Evolutionary conservation across 2,888 invertebrate genomes (phyloP).

Genomic region (Germaria angustata): DNA sequence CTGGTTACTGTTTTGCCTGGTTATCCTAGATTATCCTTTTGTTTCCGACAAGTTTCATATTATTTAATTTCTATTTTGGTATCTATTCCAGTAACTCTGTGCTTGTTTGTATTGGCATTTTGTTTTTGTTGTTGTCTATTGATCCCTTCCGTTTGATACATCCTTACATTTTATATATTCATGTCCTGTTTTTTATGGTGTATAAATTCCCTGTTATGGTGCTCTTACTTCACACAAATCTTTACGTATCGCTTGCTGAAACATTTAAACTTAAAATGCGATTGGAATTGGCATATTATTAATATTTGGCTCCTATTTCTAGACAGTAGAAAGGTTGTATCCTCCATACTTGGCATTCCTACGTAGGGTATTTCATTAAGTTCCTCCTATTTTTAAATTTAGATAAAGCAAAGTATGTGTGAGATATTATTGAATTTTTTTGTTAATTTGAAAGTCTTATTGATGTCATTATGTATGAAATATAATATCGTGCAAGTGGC

Average conservation of each 20-base stretch:
- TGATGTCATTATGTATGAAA: too few species aligned
- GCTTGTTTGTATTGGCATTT: background rate
- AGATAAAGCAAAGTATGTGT: too few species aligned
- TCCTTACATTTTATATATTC: conserved; percentile 41
- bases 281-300: too few species aligned
- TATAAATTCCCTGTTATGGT: background rate
- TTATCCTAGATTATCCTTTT: conserved; percentile 40
- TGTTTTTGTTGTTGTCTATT: conserved; percentile 49
- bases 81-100: background rate
- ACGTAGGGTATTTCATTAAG: too few species aligned
- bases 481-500: too few species aligned
- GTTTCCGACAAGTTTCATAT: conserved; percentile 2
- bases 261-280: background rate
- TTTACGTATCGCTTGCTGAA: conserved; percentile 4
- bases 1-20: background rate
- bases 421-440: too few species aligned
- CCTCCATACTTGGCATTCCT: too few species aligned
- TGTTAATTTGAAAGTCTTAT: too few species aligned
- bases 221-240: background rate
- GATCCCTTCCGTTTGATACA: conserved; percentile 62
- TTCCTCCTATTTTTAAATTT: too few species aligned
- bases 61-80: background rate
- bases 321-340: too few species aligned
- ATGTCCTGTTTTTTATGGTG: conserved; percentile 12
- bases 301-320: too few species aligned